phyloP scores from a whole-genome alignment of 2,797 vertebrate species.

The Crenuchus spilurus region DNA sequence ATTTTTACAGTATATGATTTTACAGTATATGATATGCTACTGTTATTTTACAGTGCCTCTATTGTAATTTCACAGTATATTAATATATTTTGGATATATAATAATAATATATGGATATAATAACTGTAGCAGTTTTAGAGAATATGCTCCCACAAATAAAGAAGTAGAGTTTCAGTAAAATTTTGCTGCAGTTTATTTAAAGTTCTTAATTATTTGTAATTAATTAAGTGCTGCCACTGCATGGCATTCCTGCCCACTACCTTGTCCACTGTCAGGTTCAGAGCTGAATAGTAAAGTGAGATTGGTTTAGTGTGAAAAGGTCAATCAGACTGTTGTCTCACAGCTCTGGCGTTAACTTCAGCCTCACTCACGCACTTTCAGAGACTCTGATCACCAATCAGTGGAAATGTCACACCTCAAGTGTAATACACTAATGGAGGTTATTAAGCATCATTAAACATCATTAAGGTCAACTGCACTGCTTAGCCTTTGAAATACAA shows the following conservation, averaged over 20 bases:
- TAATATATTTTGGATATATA: too few species aligned
- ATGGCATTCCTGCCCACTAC: neutral
- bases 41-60: too few species aligned
- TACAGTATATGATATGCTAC: too few species aligned
- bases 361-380: constrained; percentile 51
- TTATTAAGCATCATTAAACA: constrained; percentile 70
- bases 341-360: constrained; percentile 71
- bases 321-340: constrained; percentile 63
- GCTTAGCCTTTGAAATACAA: constrained; percentile 50
- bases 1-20: too few species aligned
- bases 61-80: too few species aligned
- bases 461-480: constrained; percentile 52
- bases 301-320: neutral
- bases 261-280: neutral
- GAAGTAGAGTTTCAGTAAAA: too few species aligned
- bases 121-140: too few species aligned
- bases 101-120: too few species aligned
- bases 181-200: too few species aligned
- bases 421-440: constrained; percentile 65
- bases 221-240: neutral
- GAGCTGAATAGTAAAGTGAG: constrained; percentile 5
- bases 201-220: too few species aligned
- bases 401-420: constrained; percentile 70
- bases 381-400: constrained; percentile 45
- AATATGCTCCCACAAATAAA: too few species aligned